Base-by-base conservation (phyloP, 92 coral and sea anemone genomes). In the Diadumene lineata region DNA sequence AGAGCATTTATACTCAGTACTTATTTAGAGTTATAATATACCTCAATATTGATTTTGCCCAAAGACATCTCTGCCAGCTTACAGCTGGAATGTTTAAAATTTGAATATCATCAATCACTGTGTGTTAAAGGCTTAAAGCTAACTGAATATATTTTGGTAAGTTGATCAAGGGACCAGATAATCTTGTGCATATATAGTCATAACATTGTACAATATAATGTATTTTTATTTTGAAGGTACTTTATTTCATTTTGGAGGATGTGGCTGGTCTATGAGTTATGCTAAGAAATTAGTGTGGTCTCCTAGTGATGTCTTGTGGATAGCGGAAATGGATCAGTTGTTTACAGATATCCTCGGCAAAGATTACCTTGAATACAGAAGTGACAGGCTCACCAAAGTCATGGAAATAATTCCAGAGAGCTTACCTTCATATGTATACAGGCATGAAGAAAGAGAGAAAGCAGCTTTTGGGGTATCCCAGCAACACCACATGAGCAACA, bases 161-260 rank as follows among this genome's bases (percentile, higher is more conserved):
- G n/a, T n/a, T n/a, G n/a, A n/a, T n/a, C n/a, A n/a, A n/a, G n/a
- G n/a, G n/a, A n/a, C n/a, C n/a, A n/a, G n/a, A n/a, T n/a, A n/a
- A n/a, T n/a, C n/a, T n/a, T n/a, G n/a, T n/a, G n/a, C n/a, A n/a
- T n/a, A n/a, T n/a, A n/a, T n/a, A n/a, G n/a, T n/a, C n/a, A n/a
- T n/a, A n/a, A n/a, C n/a, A n/a, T n/a, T n/a, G n/a, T n/a, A n/a
- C n/a, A n/a, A 38, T 38, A 13, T 38, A 38, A 4, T 13, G 6
- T 38, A 38, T 24, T 68, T 68, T 57, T 68, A 2, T 66, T 33
- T n/a, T 68, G 7, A 19, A 70, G 84, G 81, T 51, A 31, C 38
- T 27, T 50, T 72, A 27, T 83, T 83, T 68, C 64, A 78, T 68
- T 84, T 84, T 58, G 69, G 77, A 55, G 88, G 88, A 50, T 84